Conservation (phyloP, 2,888 invertebrate genomes). For the Epinotia demarniana region DNA sequence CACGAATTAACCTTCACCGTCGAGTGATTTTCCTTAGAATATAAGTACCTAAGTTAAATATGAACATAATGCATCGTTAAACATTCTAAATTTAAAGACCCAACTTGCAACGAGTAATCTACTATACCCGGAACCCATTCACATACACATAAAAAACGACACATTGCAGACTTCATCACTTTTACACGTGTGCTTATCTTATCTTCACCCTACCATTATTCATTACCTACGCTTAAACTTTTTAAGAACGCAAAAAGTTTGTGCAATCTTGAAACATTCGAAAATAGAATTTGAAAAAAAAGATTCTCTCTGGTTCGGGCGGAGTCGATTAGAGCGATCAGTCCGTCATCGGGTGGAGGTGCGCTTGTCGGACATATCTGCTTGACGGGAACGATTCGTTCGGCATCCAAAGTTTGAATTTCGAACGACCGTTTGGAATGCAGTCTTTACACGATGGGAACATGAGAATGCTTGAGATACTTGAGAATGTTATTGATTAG, state of each 20-base stretch:
- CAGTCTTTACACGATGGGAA: conserved; percentile 42
- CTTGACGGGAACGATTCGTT: conserved; percentile 43
- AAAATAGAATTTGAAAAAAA: conserved; percentile 43
- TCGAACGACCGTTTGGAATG: conserved; percentile 45
- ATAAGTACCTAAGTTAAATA: background rate
- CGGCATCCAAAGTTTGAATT: conserved; percentile 42
- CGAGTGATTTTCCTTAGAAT: background rate
- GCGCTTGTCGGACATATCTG: conserved; percentile 44
- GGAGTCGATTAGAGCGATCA: conserved; percentile 45
- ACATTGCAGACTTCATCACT: conserved; percentile 59
- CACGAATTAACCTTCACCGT: background rate
- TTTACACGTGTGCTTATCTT: conserved; percentile 63
- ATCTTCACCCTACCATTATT: conserved; percentile 61
- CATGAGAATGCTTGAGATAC: conserved; percentile 18
- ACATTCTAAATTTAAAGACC: background rate
- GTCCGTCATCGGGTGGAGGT: conserved; percentile 44
- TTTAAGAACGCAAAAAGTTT: conserved; percentile 41
- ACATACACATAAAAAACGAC: conserved; percentile 54
- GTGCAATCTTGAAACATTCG: conserved; percentile 43
- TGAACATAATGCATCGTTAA: background rate
- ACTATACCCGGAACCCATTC: conserved; percentile 38
- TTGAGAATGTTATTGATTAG: conserved; percentile 37
- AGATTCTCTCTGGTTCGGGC: conserved; percentile 34
- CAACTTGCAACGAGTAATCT: conserved; percentile 8
- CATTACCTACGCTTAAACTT: conserved; percentile 47